A percentile compares a stretch with the other conserved stretches of the same genome.
Evolutionary conservation across 2,113 vertebrate genomes (phyloP).

Genomic region (Leucoraja erinaceus): DNA sequence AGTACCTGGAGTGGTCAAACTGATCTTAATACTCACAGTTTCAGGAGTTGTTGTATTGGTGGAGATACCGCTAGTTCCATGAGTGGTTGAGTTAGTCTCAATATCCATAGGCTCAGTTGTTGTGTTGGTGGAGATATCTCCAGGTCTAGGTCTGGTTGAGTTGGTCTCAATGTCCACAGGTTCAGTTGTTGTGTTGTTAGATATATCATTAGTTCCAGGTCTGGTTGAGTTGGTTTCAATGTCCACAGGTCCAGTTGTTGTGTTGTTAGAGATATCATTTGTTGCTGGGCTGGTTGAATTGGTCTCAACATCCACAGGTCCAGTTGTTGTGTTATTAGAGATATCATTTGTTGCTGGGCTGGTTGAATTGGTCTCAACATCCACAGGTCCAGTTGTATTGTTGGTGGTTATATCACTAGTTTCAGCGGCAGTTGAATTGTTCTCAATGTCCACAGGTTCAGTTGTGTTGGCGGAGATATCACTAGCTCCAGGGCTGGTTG

Average conservation of each 20-base stretch:
- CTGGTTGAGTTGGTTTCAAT: background rate
- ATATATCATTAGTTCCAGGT: background rate
- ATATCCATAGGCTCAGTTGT: background rate
- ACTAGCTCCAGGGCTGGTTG: background rate
- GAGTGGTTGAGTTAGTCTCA: background rate
- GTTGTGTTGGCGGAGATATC: background rate
- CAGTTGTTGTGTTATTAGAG: background rate
- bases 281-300: background rate
- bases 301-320: background rate
- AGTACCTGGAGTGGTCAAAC: background rate
- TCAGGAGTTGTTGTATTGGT: background rate
- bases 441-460: background rate
- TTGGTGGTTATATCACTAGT: background rate
- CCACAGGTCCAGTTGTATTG: background rate
- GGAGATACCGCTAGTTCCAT: background rate
- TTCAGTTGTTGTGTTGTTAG: background rate
- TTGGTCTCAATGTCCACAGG: background rate
- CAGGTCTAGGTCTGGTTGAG: background rate
- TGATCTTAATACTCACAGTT: background rate
- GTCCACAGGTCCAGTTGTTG: background rate
- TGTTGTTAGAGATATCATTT: background rate
- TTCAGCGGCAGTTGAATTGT: background rate
- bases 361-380: background rate
- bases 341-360: background rate
- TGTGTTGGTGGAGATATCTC: background rate